Evolutionary conservation across 2,888 invertebrate species (phyloP).

Genomic region (Herminia tarsipennalis): DNA sequence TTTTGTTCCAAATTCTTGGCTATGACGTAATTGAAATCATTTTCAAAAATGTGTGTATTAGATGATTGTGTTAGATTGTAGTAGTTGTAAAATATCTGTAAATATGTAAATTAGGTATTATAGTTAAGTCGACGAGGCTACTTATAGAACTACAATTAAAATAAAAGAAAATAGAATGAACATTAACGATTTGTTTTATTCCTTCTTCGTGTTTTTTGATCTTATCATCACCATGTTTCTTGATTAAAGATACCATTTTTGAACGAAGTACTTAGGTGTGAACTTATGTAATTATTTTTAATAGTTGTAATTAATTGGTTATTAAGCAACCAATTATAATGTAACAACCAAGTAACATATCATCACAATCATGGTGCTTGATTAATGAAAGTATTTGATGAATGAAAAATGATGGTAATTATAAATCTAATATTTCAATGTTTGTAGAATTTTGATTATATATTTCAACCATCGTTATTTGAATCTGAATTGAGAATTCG

Average conservation of each 20-base stretch:
- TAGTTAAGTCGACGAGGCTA: constrained; percentile 72
- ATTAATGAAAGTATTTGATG: neutral
- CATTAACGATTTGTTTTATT: constrained; percentile 56
- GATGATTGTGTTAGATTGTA: constrained; percentile 31
- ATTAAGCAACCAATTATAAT: constrained; percentile 5
- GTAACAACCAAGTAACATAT: too few species aligned
- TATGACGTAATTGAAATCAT: constrained; percentile 63
- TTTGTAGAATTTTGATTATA: too few species aligned
- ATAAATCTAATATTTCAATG: too few species aligned
- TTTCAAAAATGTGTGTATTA: constrained; percentile 48
- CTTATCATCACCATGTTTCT: constrained; percentile 27
- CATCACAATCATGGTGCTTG: neutral
- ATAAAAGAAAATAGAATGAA: constrained; percentile 57
- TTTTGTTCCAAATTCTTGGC: constrained; percentile 72
- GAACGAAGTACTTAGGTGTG: constrained; percentile 20
- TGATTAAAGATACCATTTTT: constrained; percentile 33
- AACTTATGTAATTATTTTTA: constrained; percentile 13
- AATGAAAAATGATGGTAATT: too few species aligned
- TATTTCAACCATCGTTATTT: too few species aligned
- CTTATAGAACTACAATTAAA: constrained; percentile 55
- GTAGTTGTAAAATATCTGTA: constrained; percentile 61
- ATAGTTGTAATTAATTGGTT: constrained; percentile 10
- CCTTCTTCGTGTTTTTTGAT: constrained; percentile 31
- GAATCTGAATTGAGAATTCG: too few species aligned
- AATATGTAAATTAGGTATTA: constrained; percentile 60